A percentile compares a stretch with the other conserved stretches of the same genome.
Conservation (phyloP, 2,113 vertebrate genomes). For the Sinosuthora webbiana region DNA sequence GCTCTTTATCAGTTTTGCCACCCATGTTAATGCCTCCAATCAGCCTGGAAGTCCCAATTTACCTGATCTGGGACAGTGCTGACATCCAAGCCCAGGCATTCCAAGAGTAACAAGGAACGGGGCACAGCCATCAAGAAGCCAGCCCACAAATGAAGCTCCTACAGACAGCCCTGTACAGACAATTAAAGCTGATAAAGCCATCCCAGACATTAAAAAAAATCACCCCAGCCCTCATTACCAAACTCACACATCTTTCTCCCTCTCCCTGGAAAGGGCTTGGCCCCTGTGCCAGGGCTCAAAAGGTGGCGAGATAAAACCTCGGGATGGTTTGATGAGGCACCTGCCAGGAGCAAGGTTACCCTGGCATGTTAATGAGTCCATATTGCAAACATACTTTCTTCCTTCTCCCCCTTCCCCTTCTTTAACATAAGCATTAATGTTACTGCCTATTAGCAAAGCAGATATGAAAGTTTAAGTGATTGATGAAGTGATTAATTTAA, state of each 20-base stretch:
- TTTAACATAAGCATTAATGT: background rate
- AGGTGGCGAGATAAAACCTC: background rate
- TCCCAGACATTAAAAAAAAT: background rate
- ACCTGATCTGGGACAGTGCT: background rate
- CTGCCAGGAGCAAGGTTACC: background rate
- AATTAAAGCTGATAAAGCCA: background rate
- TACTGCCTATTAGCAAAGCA: slow-evolving; percentile 50
- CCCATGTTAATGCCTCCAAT: background rate
- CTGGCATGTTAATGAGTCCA: background rate
- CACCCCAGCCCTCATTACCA: background rate
- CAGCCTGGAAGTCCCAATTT: background rate
- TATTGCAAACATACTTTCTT: background rate
- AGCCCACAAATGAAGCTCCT: background rate
- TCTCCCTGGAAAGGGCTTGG: background rate
- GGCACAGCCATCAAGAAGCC: background rate
- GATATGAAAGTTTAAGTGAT: slow-evolving; percentile 38
- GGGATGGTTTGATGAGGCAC: background rate
- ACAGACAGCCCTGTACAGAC: fast-evolving
- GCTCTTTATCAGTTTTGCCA: background rate
- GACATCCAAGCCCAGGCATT: background rate
- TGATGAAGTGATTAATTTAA: slow-evolving; percentile 63
- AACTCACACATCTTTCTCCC: background rate
- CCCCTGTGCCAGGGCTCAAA: background rate
- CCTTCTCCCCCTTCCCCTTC: background rate
- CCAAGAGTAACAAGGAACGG: background rate